A percentile compares a stretch with the other conserved stretches of the same genome.
Conservation (phyloP, 2,888 invertebrate genomes). For the Pilophorus perplexus region DNA sequence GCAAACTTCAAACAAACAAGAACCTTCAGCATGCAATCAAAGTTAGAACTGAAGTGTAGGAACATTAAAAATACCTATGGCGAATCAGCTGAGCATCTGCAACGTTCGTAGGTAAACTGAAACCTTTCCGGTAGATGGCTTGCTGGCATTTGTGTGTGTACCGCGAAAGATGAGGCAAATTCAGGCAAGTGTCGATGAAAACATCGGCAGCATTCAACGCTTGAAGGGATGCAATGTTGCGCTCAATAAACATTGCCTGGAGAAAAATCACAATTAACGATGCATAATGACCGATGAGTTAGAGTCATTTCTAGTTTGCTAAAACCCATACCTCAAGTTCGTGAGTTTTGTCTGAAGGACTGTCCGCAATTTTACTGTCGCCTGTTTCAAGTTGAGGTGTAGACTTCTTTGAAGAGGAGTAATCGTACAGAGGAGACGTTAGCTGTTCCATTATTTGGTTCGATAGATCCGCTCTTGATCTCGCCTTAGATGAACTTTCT, state of each 20-base stretch:
- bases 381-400: conserved; percentile 26
- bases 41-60: not conserved
- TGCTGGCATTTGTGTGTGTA: conserved; percentile 57
- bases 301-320: not conserved
- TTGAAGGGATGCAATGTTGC: conserved; percentile 75
- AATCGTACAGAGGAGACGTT: conserved; percentile 64
- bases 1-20: conserved; percentile 59
- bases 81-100: conserved; percentile 72
- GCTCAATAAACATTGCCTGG: conserved; percentile 73
- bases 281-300: not conserved
- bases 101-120: conserved; percentile 65
- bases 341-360: conserved; percentile 42
- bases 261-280: conserved; percentile 47
- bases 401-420: conserved; percentile 35
- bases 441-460: conserved; percentile 70
- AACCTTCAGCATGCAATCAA: too few species aligned
- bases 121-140: conserved; percentile 62
- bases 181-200: conserved; percentile 76
- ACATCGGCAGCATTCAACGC: conserved; percentile 78
- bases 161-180: conserved; percentile 66
- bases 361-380: conserved; percentile 41
- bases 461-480: conserved; percentile 66
- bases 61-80: too few species aligned
- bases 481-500: conserved; percentile 51
- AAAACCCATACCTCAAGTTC: conserved; percentile 44